Percentiles rank a stretch among this genome's conserved stretches.
These are phyloP conservation scores for Baryphthengus martii DNA, from an alignment of 2,113 vertebrate species.

Conservation along the genomic window DNA sequence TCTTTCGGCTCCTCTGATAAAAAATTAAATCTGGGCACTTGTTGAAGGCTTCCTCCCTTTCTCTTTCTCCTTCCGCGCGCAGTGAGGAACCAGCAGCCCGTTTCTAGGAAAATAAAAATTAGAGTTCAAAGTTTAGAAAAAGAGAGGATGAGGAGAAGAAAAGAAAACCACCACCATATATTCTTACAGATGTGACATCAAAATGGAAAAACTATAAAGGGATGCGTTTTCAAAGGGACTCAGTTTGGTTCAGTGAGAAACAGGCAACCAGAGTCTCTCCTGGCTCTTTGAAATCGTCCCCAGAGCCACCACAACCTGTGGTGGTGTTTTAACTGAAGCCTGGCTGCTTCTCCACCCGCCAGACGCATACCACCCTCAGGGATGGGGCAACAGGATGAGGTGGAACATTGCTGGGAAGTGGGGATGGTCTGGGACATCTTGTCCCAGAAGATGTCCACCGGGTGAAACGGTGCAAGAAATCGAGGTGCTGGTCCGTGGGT, in stretches of 20 bases:
- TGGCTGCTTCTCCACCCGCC: not conserved
- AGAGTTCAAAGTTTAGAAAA: constrained; percentile 41
- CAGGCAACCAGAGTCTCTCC: not conserved
- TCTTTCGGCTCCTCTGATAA: constrained; percentile 58
- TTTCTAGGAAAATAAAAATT: constrained; percentile 62
- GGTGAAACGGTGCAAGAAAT: not conserved
- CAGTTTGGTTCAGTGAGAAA: constrained; percentile 32
- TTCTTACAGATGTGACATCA: constrained; percentile 68
- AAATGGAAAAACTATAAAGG: constrained; percentile 68
- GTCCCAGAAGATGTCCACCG: too few relatives aligned
- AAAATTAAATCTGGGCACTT: constrained; percentile 60
- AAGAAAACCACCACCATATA: not conserved
- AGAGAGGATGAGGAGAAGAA: not conserved
- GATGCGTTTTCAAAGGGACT: constrained; percentile 34
- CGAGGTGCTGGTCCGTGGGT: not conserved
- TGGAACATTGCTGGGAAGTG: not conserved
- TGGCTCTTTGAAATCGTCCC: not conserved
- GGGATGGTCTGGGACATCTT: rapidly evolving
- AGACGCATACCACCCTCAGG: rapidly evolving
- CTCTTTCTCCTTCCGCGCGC: not conserved
- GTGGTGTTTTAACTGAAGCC: not conserved
- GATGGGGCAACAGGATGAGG: not conserved
- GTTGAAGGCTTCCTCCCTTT: constrained; percentile 54
- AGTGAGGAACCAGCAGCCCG: constrained; percentile 13
- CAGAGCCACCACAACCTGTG: not conserved